phyloP scores from a whole-genome alignment of 2,113 vertebrate genomes.

The Nymphicus hollandicus region DNA sequence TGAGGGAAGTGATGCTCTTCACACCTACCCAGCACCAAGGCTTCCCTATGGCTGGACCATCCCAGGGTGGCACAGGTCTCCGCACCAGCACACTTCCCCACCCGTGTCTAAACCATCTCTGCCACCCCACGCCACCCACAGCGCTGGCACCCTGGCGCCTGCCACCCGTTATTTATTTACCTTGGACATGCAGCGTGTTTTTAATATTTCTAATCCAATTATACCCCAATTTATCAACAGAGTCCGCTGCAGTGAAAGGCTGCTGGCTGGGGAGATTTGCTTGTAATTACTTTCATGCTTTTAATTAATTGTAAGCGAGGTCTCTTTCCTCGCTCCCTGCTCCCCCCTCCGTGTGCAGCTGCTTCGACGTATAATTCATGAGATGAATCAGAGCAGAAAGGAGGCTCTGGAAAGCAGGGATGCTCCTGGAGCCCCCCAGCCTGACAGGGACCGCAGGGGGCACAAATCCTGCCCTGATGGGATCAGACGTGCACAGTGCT shows the following conservation, averaged over 20 bases:
- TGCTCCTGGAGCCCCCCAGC: neutral
- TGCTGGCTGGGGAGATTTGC: conserved; percentile 67
- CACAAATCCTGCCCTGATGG: neutral
- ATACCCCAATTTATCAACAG: conserved; percentile 70
- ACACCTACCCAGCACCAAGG: rapidly evolving
- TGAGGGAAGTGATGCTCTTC: neutral
- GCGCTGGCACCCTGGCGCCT: neutral
- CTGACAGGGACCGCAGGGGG: neutral
- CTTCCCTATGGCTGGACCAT: rapidly evolving
- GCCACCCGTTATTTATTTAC: conserved; percentile 28
- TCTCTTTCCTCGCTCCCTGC: conserved; percentile 21
- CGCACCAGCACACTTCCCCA: neutral
- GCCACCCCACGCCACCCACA: rapidly evolving
- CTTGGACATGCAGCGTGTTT: conserved; percentile 37
- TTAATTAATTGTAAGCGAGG: conserved; percentile 71
- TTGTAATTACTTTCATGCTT: conserved; percentile 71
- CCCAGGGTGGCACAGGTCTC: neutral
- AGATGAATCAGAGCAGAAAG: conserved; percentile 62
- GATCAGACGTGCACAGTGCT: neutral
- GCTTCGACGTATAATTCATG: conserved; percentile 40
- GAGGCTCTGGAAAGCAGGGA: conserved; percentile 5
- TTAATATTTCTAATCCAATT: conserved; percentile 69
- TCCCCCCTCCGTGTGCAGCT: conserved; percentile 29
- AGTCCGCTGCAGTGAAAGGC: conserved; percentile 63
- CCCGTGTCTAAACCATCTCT: neutral